Evolutionary conservation across 2,113 vertebrate species (phyloP).

Genomic region (Columba livia): DNA sequence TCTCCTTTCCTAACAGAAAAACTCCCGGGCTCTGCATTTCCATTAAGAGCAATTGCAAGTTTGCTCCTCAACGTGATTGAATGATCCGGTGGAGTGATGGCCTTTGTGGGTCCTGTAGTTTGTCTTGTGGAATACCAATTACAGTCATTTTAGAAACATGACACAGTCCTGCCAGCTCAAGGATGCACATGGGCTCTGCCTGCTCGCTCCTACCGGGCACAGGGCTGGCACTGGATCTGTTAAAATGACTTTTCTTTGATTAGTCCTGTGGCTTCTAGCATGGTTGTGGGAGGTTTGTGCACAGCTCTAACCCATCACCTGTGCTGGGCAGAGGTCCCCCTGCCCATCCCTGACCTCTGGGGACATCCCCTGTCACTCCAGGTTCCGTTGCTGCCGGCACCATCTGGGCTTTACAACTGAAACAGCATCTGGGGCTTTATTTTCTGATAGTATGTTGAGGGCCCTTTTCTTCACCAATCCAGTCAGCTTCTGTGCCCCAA

Average conservation of each 20-base stretch:
- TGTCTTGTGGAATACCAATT: background rate
- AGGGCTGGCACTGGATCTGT: background rate
- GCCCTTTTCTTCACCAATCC: background rate
- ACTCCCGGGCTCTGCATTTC: background rate
- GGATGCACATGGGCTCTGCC: background rate
- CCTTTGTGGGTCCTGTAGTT: background rate
- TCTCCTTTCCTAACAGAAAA: background rate
- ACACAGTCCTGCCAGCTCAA: background rate
- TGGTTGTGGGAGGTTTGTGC: background rate
- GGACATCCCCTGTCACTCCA: background rate
- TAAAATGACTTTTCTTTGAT: background rate
- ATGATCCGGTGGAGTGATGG: background rate
- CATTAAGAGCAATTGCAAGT: background rate
- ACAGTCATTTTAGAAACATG: background rate
- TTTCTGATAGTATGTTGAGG: rapidly evolving
- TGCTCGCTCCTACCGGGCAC: background rate
- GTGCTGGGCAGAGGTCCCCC: background rate
- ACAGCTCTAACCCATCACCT: background rate
- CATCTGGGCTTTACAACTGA: rapidly evolving
- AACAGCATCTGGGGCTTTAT: background rate
- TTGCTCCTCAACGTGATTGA: background rate
- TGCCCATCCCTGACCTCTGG: background rate
- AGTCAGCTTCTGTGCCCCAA: background rate
- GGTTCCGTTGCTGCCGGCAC: background rate
- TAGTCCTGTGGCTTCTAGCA: background rate